Evolutionary conservation across 53 echinoderm and acorn worm species (phyloP).

Genomic region (Apostichopus leukothele): DNA sequence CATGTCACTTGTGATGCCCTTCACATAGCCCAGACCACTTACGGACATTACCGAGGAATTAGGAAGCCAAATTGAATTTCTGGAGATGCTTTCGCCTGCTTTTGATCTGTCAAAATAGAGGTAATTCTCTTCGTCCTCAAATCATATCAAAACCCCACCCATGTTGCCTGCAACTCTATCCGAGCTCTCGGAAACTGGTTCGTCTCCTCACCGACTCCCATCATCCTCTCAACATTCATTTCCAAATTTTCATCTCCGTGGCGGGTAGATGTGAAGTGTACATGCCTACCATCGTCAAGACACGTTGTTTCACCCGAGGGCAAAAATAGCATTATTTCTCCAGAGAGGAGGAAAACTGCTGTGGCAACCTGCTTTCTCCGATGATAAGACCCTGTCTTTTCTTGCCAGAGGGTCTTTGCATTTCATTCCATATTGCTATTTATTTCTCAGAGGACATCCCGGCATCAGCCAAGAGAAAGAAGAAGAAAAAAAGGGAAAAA

Average conservation of each 20-base stretch:
- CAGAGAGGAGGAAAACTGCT: conserved; percentile 16
- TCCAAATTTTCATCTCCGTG: not conserved
- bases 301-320: conserved; percentile 17
- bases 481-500: not conserved
- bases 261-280: conserved; percentile 24
- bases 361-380: conserved; percentile 22
- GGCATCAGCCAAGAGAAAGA: not conserved
- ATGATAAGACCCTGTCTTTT: not conserved
- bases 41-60: conserved; percentile 13
- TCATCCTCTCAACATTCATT: conserved; percentile 12
- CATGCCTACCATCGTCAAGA: conserved; percentile 15
- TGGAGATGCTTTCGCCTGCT: not conserved
- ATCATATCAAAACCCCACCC: conserved; percentile 14
- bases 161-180: conserved; percentile 28
- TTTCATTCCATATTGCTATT: conserved; percentile 39
- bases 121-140: conserved; percentile 1
- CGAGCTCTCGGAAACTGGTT: not conserved
- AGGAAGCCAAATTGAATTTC: conserved; percentile 27
- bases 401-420: conserved; percentile 29
- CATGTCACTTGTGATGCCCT: conserved; percentile 22
- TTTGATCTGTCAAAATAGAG: conserved; percentile 32
- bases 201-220: not conserved
- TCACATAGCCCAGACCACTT: conserved; percentile 32
- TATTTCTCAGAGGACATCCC: conserved; percentile 33
- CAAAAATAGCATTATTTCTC: conserved; percentile 45